A percentile compares a stretch with the other conserved stretches of the same genome.
phyloP scores from a whole-genome alignment of 2,888 invertebrate species.

The Neoaliturus tenellus region DNA sequence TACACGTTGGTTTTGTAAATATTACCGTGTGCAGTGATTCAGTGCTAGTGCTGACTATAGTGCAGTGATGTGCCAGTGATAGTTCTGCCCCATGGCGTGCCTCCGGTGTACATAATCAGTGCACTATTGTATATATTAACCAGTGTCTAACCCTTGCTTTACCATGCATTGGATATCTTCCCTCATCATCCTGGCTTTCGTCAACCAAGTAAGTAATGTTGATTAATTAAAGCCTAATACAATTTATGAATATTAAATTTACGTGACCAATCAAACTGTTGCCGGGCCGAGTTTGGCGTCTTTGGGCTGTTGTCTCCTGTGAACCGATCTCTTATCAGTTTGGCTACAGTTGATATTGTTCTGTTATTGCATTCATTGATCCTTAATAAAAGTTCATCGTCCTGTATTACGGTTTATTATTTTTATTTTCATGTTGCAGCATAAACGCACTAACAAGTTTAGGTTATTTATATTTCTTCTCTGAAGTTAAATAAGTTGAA shows the following conservation, averaged over 20 bases:
- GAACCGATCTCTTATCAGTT: not conserved
- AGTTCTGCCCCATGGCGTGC: constrained; percentile 40
- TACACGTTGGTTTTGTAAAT: constrained; percentile 20
- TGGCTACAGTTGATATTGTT: too few species aligned
- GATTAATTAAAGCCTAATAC: not conserved
- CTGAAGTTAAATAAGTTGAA: too few species aligned
- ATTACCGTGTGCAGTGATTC: not conserved
- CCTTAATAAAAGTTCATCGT: too few species aligned
- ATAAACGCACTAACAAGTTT: too few species aligned
- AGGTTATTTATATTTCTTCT: too few species aligned
- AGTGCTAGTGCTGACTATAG: constrained; percentile 33
- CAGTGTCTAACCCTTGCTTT: constrained; percentile 16
- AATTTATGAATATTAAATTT: too few species aligned
- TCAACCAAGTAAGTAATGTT: constrained; percentile 57
- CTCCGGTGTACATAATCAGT: constrained; percentile 44
- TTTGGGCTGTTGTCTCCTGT: not conserved
- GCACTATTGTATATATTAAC: constrained; percentile 31
- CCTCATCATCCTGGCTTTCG: constrained; percentile 54
- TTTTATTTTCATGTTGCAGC: too few species aligned
- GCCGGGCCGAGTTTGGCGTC: not conserved
- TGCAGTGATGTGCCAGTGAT: constrained; percentile 52
- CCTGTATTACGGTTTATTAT: too few species aligned
- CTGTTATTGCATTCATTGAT: too few species aligned
- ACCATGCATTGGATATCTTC: constrained; percentile 59
- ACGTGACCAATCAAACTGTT: too few species aligned